Percentiles rank a stretch among this genome's conserved stretches.
These are phyloP conservation scores for Cirrhinus molitorella DNA, from an alignment of 2,797 vertebrate species.

Conservation along the genomic window DNA sequence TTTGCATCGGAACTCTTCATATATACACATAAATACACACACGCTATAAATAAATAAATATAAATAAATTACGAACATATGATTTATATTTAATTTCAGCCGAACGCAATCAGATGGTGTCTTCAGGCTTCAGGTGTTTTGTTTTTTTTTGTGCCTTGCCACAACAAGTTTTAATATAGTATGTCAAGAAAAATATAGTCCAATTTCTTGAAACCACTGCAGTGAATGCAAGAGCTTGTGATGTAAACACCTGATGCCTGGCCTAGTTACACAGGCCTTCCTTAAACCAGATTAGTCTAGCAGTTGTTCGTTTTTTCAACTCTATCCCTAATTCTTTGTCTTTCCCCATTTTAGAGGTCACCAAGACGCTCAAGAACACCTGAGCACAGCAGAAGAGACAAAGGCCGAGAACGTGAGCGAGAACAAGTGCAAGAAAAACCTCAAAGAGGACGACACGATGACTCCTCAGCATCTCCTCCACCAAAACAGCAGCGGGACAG, in stretches of 20 bases:
- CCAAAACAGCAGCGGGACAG: constrained; percentile 56
- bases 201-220: no score
- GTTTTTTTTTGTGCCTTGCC: not conserved
- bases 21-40: no score
- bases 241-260: not conserved
- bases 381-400: constrained; percentile 62
- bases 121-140: not conserved
- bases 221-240: not conserved
- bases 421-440: constrained; percentile 54
- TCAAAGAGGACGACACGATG: constrained; percentile 67
- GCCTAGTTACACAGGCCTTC: not conserved
- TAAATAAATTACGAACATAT: no score
- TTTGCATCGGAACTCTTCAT: no score
- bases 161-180: not conserved
- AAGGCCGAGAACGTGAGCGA: constrained; percentile 64
- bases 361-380: constrained; percentile 55
- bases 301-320: not conserved
- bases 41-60: no score
- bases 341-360: constrained; percentile 63
- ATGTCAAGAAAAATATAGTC: not conserved
- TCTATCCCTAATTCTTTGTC: not conserved
- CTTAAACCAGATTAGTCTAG: not conserved
- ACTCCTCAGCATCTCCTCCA: constrained; percentile 69
- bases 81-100: no score
- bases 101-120: no score